Evolutionary conservation across 2,797 vertebrate genomes (phyloP), one percentile per base, ranked within the genome.

Genomic region (Phaenicophaeus curvirostris): DNA sequence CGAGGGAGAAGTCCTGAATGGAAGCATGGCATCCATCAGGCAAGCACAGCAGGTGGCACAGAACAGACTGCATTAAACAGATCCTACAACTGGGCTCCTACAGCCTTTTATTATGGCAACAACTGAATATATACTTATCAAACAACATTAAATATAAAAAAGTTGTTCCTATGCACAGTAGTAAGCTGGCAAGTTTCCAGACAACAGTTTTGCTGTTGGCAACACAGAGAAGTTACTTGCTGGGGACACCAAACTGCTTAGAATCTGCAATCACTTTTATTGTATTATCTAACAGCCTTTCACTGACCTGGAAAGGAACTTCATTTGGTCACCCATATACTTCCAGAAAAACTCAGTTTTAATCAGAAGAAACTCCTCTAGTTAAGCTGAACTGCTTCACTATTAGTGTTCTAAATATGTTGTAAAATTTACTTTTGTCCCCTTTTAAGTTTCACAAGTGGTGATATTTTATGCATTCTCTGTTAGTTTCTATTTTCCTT

Each of bases 11-110:
- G 89, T 89, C 85, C 82, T 92, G 89, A 96, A 95, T 87, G 94
- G 92, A 94, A 95, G 85, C 48, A 83, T 75, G 87, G 89, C 87
- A 96, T 92, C 62, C 87, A 87, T 95, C 85, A 95, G 68, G 89
- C 87, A 89, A 94, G 55, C 33, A 27, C 54, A 95, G 89, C 94
- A 94, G 93, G 87, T 94, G 89, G 89, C 85, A 81, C 46, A 91
- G 89, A 75, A 89, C 89, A 89, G 85, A 65, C 58, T 87, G 92
- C 82, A 87, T 92, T 85, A 96, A 93, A 65, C 76, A 93, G 85
- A 91, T 84, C 46, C 50, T 88, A 75, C 84, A 85, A 55, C 68
- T 69, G 81, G 63, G 87, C n/a, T 87, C 94, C 6, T 23, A 61
- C 13, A 66, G 68, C 39, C 92, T 93, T 91, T 92, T 93, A 83